Conservation (phyloP, 1,140 invertebrate species). For the Andrena cerasifolii region DNA sequence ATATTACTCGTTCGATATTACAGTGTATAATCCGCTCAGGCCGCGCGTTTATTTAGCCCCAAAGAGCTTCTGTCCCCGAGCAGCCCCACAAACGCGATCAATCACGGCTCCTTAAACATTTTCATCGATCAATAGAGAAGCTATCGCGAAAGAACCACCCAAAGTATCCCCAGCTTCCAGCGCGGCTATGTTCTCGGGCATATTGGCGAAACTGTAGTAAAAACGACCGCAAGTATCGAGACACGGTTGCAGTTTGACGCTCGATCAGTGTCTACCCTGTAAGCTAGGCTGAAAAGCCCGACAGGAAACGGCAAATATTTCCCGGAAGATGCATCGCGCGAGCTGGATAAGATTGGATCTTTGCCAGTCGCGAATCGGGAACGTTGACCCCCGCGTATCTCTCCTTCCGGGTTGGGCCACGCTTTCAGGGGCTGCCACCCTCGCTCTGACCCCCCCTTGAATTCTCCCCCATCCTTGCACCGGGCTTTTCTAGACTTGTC, state of each 20-base stretch:
- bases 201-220: not conserved
- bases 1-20: no score
- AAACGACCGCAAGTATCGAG: not conserved
- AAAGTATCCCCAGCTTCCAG: not conserved
- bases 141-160: not conserved
- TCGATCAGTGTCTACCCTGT: slow-evolving; percentile 16
- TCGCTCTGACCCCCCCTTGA: slow-evolving; percentile 5
- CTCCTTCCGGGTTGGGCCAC: slow-evolving; percentile 49
- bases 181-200: not conserved
- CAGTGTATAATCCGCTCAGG: no score
- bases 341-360: slow-evolving; percentile 64
- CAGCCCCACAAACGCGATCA: not conserved
- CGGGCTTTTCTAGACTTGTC: not conserved
- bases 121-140: not conserved
- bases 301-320: slow-evolving; percentile 73
- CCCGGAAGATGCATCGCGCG: slow-evolving; percentile 61
- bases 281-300: slow-evolving; percentile 42
- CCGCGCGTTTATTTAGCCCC: no score
- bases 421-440: slow-evolving; percentile 44
- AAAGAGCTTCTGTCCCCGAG: no score
- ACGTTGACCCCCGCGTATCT: slow-evolving; percentile 68
- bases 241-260: slow-evolving; percentile 2
- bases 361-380: slow-evolving; percentile 69
- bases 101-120: not conserved
- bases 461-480: not conserved